Percentiles rank a stretch among this genome's conserved stretches.
phyloP scores from a whole-genome alignment of 2,888 invertebrate species.

The Polietes domitor region DNA sequence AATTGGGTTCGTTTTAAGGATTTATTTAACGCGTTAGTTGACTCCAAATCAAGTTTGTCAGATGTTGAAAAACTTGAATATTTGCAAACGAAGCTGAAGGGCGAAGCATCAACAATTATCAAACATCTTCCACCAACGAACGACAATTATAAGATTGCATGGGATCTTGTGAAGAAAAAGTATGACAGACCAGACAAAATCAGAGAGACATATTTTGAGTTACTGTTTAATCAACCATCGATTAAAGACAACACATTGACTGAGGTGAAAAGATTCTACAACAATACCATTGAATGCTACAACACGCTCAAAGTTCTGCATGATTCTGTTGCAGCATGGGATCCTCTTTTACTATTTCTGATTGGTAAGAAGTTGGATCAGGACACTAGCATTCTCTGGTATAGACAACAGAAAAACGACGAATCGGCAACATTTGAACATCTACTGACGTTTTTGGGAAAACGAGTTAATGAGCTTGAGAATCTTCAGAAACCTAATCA shows the following conservation, averaged over 20 bases:
- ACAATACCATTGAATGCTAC: too few relatives aligned
- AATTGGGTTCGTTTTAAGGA: slow-evolving; percentile 48
- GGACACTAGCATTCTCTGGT: slow-evolving; percentile 52
- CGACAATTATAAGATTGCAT: slow-evolving; percentile 58
- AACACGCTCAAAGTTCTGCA: too few relatives aligned
- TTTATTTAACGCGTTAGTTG: slow-evolving; percentile 45
- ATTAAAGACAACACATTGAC: slow-evolving; percentile 33
- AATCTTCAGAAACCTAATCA: slow-evolving; percentile 21
- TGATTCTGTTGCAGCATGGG: slow-evolving; percentile 2
- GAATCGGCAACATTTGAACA: slow-evolving; percentile 39
- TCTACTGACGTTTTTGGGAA: slow-evolving; percentile 48
- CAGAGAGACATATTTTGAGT: slow-evolving; percentile 44
- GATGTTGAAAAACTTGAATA: slow-evolving; percentile 57
- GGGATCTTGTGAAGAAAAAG: slow-evolving; percentile 55
- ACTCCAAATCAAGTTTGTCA: slow-evolving; percentile 33
- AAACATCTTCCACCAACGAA: slow-evolving; percentile 61
- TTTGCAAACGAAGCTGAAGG: slow-evolving; percentile 55
- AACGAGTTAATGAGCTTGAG: slow-evolving; percentile 50
- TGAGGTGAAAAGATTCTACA: neutral
- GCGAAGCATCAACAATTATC: slow-evolving; percentile 55
- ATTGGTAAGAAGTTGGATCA: slow-evolving; percentile 58
- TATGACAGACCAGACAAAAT: slow-evolving; percentile 59
- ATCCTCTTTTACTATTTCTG: slow-evolving; percentile 46
- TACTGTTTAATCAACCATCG: slow-evolving; percentile 44
- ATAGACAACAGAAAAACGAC: slow-evolving; percentile 30